These are phyloP conservation scores for Dasyornis broadbenti DNA, from an alignment of 2,113 vertebrate species.

Conservation along the genomic window DNA sequence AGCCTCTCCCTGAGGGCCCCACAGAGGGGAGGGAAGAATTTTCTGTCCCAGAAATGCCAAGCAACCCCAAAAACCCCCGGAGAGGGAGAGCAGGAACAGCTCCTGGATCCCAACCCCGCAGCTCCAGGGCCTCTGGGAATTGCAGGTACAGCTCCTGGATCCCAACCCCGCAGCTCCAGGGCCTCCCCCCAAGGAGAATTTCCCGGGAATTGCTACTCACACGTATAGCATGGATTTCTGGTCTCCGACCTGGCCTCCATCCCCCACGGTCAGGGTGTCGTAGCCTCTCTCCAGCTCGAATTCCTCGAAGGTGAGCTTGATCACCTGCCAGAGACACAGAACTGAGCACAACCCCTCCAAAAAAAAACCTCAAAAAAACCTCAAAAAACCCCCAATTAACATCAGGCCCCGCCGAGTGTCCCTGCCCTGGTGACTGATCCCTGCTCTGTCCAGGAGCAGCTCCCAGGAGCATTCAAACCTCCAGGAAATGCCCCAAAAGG, in stretches of 20 bases:
- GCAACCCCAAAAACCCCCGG: fast-evolving
- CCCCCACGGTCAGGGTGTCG: slow-evolving; percentile 95
- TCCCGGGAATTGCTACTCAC: slow-evolving; percentile 77
- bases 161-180: no score
- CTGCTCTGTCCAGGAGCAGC: background rate
- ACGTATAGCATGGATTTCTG: slow-evolving; percentile 96
- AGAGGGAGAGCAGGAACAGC: background rate
- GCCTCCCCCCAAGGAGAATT: no score
- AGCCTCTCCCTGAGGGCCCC: background rate
- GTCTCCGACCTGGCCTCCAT: slow-evolving; percentile 90
- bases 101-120: no score
- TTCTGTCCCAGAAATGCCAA: background rate
- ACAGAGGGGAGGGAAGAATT: background rate
- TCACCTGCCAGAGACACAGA: slow-evolving; percentile 79
- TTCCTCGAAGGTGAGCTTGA: slow-evolving; percentile 97
- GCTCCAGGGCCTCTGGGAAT: no score
- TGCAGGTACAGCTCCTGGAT: background rate
- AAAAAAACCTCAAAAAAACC: no score
- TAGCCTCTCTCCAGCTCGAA: slow-evolving; percentile 98
- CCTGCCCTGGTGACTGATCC: background rate
- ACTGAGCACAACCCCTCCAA: no score
- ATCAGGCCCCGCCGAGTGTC: background rate
- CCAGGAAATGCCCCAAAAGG: no score
- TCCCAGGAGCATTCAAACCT: background rate
- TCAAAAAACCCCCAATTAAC: no score